Conservation (phyloP, 2,113 vertebrate species). For the Ctenodactylus gundi region DNA sequence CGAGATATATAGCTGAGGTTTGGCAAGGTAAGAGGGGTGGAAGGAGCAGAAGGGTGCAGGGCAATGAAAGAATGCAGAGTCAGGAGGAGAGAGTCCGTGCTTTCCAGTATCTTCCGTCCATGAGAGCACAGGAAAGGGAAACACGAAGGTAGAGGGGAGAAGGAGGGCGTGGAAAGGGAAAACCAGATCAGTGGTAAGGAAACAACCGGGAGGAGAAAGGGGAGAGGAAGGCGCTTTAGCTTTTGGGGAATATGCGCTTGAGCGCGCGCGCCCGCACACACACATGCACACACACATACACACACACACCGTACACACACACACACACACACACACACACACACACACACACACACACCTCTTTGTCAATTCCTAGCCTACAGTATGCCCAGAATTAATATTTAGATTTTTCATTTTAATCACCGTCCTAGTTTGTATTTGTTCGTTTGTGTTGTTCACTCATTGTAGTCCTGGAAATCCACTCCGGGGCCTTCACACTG, state of each 20-base stretch:
- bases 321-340: not conserved
- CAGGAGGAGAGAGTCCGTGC: too few relatives aligned
- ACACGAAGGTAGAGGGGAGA: not conserved
- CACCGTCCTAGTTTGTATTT: too few relatives aligned
- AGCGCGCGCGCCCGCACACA: too few relatives aligned
- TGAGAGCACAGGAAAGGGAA: not conserved
- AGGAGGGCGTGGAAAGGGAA: too few relatives aligned
- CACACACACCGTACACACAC: too few relatives aligned
- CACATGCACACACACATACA: not conserved
- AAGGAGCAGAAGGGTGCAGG: not conserved
- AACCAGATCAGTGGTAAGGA: not conserved
- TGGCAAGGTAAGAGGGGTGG: not conserved
- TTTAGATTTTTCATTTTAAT: constrained; percentile 14
- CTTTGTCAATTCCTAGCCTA: not conserved
- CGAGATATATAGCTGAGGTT: constrained; percentile 7
- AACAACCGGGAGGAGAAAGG: not conserved
- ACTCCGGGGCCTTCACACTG: too few relatives aligned
- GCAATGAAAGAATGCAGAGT: not conserved
- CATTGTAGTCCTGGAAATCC: too few relatives aligned
- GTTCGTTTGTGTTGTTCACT: too few relatives aligned
- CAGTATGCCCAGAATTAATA: not conserved
- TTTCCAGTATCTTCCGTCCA: not conserved
- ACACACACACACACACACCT: not conserved
- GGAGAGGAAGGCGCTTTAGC: not conserved
- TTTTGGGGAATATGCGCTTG: not conserved